These are phyloP conservation scores for Coranthus polyacanthus DNA, from an alignment of 2,797 vertebrate species.

Conservation along the genomic window DNA sequence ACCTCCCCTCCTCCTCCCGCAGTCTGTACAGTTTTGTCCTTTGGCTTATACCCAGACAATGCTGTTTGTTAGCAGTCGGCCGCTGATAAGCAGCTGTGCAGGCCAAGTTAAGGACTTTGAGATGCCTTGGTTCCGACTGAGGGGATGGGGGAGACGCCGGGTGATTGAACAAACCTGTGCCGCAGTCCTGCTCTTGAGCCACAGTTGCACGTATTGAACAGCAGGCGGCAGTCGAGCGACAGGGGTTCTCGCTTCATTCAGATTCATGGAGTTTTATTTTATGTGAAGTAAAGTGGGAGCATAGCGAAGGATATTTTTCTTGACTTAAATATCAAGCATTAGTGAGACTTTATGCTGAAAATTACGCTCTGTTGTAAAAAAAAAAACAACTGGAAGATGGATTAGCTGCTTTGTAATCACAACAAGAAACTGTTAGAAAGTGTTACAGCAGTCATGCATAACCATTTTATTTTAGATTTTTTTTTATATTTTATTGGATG, in stretches of 20 bases:
- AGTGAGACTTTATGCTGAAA: too few relatives aligned
- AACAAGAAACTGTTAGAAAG: too few relatives aligned
- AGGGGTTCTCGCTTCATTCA: not conserved
- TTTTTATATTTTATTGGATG: too few relatives aligned
- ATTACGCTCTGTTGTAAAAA: too few relatives aligned
- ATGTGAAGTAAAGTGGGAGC: too few relatives aligned
- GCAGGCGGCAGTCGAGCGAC: constrained; percentile 71
- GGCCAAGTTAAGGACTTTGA: constrained; percentile 87
- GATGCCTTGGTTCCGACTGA: constrained; percentile 79
- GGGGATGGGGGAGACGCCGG: constrained; percentile 78
- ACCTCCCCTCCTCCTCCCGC: constrained; percentile 58
- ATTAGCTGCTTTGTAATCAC: too few relatives aligned
- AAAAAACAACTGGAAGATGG: too few relatives aligned
- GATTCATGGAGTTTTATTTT: too few relatives aligned
- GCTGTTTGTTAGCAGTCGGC: constrained; percentile 89
- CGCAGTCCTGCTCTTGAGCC: constrained; percentile 22
- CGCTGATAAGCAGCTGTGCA: constrained; percentile 87
- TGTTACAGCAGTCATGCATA: too few relatives aligned
- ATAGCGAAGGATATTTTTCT: too few relatives aligned
- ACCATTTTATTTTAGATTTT: too few relatives aligned
- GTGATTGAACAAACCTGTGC: constrained; percentile 36
- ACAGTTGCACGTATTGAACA: constrained; percentile 53
- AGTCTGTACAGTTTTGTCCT: constrained; percentile 83
- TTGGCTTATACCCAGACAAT: constrained; percentile 87
- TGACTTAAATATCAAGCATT: too few relatives aligned